Conservation (phyloP, 23 tunicate species). For the Ciona savignyi region DNA sequence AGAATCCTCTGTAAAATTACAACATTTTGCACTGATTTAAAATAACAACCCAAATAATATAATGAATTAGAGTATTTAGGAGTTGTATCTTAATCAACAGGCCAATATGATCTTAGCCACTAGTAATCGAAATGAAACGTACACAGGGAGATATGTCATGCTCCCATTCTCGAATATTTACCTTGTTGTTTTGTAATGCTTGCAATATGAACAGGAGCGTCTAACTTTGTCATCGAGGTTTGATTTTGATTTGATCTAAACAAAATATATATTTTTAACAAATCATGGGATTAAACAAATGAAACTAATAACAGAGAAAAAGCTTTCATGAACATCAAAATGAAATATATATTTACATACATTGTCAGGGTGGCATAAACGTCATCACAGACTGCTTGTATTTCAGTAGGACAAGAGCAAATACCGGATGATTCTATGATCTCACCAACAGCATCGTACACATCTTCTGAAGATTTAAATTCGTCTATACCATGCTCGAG, state of each 20-base stretch:
- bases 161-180: too few relatives aligned
- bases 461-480: slow-evolving; percentile 71
- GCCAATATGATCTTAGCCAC: too few relatives aligned
- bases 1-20: neutral
- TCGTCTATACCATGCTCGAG: slow-evolving; percentile 59
- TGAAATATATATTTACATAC: slow-evolving; percentile 12
- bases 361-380: slow-evolving; percentile 22
- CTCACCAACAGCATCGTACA: slow-evolving; percentile 70
- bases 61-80: too few relatives aligned
- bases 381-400: slow-evolving; percentile 34
- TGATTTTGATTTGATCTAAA: slow-evolving; percentile 14
- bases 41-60: too few relatives aligned
- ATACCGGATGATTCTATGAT: slow-evolving; percentile 56
- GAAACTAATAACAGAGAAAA: neutral
- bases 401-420: slow-evolving; percentile 13
- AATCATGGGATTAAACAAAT: neutral
- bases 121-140: too few relatives aligned
- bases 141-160: too few relatives aligned
- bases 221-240: slow-evolving; percentile 33
- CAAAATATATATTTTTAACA: neutral
- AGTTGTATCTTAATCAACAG: too few relatives aligned
- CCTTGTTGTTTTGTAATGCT: neutral
- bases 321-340: neutral
- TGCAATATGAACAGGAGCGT: slow-evolving; percentile 82
- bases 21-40: neutral